phyloP scores from a whole-genome alignment of 2,888 invertebrate species.

The Adelphocoris suturalis region DNA sequence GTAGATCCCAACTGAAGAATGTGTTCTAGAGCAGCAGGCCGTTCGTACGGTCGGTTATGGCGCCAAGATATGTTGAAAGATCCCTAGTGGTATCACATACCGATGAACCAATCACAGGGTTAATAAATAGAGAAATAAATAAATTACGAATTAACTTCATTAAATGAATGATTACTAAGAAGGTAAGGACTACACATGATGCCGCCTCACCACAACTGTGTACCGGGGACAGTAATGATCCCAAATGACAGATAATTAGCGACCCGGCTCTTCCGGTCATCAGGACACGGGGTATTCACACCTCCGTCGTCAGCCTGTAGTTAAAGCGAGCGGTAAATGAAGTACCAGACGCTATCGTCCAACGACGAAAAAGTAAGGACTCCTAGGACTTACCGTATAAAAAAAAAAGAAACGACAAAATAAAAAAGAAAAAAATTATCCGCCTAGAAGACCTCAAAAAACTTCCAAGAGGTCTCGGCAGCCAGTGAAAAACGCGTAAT shows the following conservation, averaged over 20 bases:
- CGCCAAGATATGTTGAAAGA: no score
- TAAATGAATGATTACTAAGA: no score
- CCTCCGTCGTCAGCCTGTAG: not conserved
- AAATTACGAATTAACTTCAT: no score
- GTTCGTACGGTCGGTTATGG: no score
- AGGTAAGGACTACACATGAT: no score
- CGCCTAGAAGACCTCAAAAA: slow-evolving; percentile 39
- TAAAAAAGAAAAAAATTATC: slow-evolving; percentile 13
- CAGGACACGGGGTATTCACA: slow-evolving; percentile 10
- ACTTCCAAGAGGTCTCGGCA: slow-evolving; percentile 6
- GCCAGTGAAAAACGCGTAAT: slow-evolving; percentile 55
- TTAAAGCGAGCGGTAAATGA: slow-evolving; percentile 22
- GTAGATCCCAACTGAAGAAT: no score
- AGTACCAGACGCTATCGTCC: not conserved
- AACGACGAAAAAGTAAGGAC: slow-evolving; percentile 3
- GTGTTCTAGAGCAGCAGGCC: no score
- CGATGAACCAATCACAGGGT: no score
- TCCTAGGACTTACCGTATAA: not conserved
- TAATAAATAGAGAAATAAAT: no score
- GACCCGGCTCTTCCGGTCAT: not conserved
- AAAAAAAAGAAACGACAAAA: not conserved
- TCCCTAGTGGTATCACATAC: no score
- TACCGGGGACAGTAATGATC: slow-evolving; percentile 35
- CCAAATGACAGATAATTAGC: slow-evolving; percentile 39
- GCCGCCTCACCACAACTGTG: not conserved